Evolutionary conservation across 2,797 vertebrate species (phyloP).

Genomic region (Spinibarbus caldwelli): DNA sequence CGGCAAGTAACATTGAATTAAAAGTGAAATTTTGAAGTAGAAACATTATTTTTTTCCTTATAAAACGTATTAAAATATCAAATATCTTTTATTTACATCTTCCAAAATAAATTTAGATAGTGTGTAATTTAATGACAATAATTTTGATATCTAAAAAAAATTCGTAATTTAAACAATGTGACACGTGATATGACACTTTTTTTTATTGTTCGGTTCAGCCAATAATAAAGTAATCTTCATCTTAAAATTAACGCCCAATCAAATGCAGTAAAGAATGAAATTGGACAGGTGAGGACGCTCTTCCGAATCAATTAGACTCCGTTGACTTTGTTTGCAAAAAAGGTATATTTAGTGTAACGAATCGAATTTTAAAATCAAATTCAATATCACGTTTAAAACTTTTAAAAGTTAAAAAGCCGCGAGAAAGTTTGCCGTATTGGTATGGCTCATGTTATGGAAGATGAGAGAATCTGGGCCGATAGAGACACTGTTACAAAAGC

Average conservation of each 20-base stretch:
- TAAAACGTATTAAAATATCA: background rate
- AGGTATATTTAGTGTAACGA: background rate
- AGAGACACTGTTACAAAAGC: background rate
- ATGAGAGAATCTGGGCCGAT: background rate
- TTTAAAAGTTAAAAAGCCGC: background rate
- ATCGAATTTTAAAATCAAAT: background rate
- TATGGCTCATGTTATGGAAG: conserved; percentile 15
- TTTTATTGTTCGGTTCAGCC: background rate
- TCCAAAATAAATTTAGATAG: background rate
- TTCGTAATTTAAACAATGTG: background rate
- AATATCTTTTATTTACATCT: background rate
- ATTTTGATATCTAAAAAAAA: background rate
- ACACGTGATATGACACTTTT: background rate
- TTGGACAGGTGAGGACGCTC: conserved; percentile 20
- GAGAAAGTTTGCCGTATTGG: background rate
- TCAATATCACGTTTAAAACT: background rate
- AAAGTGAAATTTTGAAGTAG: background rate
- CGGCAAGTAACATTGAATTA: background rate
- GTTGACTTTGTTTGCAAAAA: background rate
- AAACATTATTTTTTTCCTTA: background rate
- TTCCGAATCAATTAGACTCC: conserved; percentile 1
- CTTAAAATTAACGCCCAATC: conserved; percentile 5
- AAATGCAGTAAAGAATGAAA: background rate
- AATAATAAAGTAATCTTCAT: conserved; percentile 3
- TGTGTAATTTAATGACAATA: background rate